Conservation (phyloP, 2,888 invertebrate species). For the Leptopilina drosophilae region DNA sequence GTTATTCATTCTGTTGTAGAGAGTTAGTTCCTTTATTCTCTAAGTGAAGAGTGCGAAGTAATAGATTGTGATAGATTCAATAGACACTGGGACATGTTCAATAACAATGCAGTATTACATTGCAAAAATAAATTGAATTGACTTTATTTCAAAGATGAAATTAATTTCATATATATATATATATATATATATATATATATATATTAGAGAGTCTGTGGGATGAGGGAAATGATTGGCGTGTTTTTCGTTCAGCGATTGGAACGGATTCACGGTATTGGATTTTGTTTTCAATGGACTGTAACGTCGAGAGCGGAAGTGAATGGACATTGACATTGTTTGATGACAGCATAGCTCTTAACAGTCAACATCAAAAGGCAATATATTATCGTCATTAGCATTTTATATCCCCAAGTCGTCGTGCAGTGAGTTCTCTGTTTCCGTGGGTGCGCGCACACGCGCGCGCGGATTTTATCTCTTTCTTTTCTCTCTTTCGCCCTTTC, state of each 20-base stretch:
- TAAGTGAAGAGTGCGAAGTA: too few species aligned
- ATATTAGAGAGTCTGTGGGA: neutral
- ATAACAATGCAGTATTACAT: neutral
- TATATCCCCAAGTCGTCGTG: neutral
- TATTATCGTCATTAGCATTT: constrained; percentile 38
- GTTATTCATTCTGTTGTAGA: too few species aligned
- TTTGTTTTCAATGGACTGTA: constrained; percentile 35
- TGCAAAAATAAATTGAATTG: neutral
- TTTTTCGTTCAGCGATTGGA: constrained; percentile 1
- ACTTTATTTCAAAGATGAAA: too few species aligned
- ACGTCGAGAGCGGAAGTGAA: constrained; percentile 20
- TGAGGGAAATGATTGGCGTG: too few species aligned
- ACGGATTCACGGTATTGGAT: constrained; percentile 34
- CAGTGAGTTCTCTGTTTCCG: constrained; percentile 5
- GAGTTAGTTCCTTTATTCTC: too few species aligned
- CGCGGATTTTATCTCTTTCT: constrained; percentile 13
- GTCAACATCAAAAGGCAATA: constrained; percentile 12
- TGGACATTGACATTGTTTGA: constrained; percentile 30
- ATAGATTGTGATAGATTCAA: too few species aligned
- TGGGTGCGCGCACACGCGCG: neutral
- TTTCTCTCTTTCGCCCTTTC: too few species aligned
- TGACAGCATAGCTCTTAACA: constrained; percentile 12
- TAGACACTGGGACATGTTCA: too few species aligned
- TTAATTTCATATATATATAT: neutral
- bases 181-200: neutral